Conservation (phyloP, 1,140 invertebrate species). For the Lepidurus couesii region DNA sequence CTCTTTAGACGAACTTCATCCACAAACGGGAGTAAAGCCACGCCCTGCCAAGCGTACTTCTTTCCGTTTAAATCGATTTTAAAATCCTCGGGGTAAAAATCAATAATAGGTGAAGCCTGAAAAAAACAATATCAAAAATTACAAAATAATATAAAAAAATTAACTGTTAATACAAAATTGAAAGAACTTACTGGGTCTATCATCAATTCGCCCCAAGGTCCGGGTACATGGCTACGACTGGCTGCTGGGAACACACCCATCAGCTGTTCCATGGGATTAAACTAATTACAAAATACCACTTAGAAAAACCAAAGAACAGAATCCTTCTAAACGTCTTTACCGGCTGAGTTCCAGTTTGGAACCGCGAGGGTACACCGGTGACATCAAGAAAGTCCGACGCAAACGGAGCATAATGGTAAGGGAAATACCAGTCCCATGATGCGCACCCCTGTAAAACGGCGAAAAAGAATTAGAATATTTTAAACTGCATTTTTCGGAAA, state of each 20-base stretch:
- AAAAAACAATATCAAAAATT: conserved; percentile 36
- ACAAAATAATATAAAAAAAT: conserved; percentile 32
- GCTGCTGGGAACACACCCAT: conserved; percentile 99
- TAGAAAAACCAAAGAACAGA: conserved; percentile 23
- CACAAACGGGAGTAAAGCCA: conserved; percentile 95
- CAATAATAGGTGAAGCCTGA: conserved; percentile 90
- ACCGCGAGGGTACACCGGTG: conserved; percentile 71
- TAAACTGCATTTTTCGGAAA: neutral
- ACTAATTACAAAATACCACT: conserved; percentile 52
- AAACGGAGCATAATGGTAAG: conserved; percentile 99
- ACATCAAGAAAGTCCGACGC: conserved; percentile 97
- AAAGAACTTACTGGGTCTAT: conserved; percentile 66
- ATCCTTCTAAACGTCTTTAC: conserved; percentile 48
- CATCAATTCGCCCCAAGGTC: conserved; percentile 93
- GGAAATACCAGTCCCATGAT: conserved; percentile 99
- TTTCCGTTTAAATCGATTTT: conserved; percentile 99
- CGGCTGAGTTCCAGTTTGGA: conserved; percentile 80
- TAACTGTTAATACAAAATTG: neutral
- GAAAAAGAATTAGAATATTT: neutral
- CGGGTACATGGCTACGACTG: conserved; percentile 86
- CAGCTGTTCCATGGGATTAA: conserved; percentile 93
- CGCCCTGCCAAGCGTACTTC: conserved; percentile 99
- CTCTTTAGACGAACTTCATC: conserved; percentile 87
- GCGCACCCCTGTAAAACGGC: conserved; percentile 71
- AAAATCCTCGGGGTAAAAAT: conserved; percentile 98